A percentile compares a stretch with the other conserved stretches of the same genome.
These are phyloP conservation scores for Carlito syrichta DNA, from an alignment of 2,113 vertebrate genomes.

Conservation along the genomic window DNA sequence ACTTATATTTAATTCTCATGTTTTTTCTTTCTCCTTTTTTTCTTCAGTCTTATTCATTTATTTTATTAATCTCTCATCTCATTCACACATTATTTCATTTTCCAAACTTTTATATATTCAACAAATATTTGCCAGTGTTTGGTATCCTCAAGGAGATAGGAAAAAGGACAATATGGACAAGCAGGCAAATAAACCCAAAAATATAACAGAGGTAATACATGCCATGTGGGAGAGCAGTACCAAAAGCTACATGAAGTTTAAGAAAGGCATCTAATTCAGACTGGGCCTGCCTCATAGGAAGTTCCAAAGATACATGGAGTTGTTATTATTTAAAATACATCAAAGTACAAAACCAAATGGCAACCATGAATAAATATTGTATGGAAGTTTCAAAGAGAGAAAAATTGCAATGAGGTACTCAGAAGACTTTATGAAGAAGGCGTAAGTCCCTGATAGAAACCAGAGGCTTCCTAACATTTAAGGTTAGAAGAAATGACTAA, in stretches of 20 bases:
- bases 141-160: background rate
- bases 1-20: background rate
- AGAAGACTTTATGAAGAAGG: background rate
- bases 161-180: background rate
- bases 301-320: background rate
- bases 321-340: background rate
- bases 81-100: background rate
- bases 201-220: background rate
- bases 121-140: background rate
- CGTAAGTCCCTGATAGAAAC: background rate
- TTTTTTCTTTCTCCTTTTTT: background rate
- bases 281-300: background rate
- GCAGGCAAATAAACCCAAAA: background rate
- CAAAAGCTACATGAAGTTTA: background rate
- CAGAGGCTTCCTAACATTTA: background rate
- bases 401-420: background rate
- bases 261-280: background rate
- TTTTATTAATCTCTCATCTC: background rate
- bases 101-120: background rate
- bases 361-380: background rate
- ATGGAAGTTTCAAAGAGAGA: background rate
- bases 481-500: background rate
- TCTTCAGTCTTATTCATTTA: background rate
- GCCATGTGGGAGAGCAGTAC: background rate
- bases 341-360: background rate